Evolutionary conservation across 2,888 invertebrate genomes (phyloP), one percentile per base, ranked within the genome.

Genomic region (Drosophila paranaensis): DNA sequence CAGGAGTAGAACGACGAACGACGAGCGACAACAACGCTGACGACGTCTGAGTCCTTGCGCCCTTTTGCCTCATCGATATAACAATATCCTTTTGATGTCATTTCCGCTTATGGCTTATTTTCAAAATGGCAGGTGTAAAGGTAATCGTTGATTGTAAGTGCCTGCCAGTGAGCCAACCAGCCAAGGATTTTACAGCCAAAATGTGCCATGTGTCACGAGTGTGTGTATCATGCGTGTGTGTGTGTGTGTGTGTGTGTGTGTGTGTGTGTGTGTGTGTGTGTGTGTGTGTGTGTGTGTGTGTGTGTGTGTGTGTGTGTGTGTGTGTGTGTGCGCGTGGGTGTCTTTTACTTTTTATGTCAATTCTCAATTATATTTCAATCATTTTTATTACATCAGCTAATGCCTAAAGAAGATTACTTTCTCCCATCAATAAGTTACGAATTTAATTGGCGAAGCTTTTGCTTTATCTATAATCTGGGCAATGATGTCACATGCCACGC

Each of bases 311-410:
- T 64, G n/a, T 53, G n/a, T 43, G 61, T 25, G 13, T 43, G 25
- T 27, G 16, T 35, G 50, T 30, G 20, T 48, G 43, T 33, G 20
- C 42, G 16, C 50, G 27, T 14, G 46, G 16, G 37, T 39, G 35
- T 62, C 35, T 71, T 73, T 82, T 77, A 75, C 78, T 79, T 87
- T 84, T 86, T 88, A 82, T 88, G 84, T 81, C 88, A 83, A 87
- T 88, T 88, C 83, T 87, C 88, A 88, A 88, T 88, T 88, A 88
- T 88, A 88, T 88, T 88, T 88, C 88, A 88, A 88, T 88, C 88
- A 88, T 83, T 88, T 88, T 88, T 88, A 88, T 87, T 88, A 87
- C 87, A 78, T 75, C 80, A 67, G 60, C 87, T 85, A 87, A 88
- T 86, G 80, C 86, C 75, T 67, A 88, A 88, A 88, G 87, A 78